These are phyloP conservation scores for Cheilosia vernalis DNA, from an alignment of 2,888 invertebrate genomes.

Conservation along the genomic window DNA sequence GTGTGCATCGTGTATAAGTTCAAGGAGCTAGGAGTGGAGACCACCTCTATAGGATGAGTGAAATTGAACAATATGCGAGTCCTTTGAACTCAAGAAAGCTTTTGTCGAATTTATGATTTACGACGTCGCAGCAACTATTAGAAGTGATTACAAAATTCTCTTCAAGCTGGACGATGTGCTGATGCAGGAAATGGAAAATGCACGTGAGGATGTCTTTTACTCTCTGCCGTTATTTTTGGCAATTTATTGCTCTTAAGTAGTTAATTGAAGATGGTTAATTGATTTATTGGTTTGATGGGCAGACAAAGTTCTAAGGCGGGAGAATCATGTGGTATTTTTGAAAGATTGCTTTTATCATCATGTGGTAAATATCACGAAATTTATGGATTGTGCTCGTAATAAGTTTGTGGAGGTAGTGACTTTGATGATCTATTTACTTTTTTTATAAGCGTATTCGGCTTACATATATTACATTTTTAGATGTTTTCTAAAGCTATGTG, in stretches of 20 bases:
- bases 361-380: neutral
- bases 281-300: constrained; percentile 31
- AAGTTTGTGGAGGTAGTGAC: no score
- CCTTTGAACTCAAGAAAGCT: constrained; percentile 74
- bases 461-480: no score
- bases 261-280: constrained; percentile 51
- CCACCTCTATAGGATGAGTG: constrained; percentile 53
- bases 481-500: no score
- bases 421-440: no score
- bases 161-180: neutral
- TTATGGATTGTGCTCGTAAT: no score
- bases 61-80: constrained; percentile 64
- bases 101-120: constrained; percentile 75
- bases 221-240: constrained; percentile 9
- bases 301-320: neutral
- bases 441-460: no score
- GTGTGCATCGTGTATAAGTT: constrained; percentile 51
- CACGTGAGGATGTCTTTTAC: constrained; percentile 22
- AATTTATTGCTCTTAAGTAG: constrained; percentile 44
- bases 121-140: constrained; percentile 31
- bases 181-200: constrained; percentile 16
- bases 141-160: constrained; percentile 40
- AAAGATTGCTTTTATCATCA: neutral
- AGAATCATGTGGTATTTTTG: neutral
- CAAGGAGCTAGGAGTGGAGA: constrained; percentile 56